Evolutionary conservation across 1,140 invertebrate genomes (phyloP), one percentile per base, ranked within the genome.

Genomic region (Maconellicoccus hirsutus): DNA sequence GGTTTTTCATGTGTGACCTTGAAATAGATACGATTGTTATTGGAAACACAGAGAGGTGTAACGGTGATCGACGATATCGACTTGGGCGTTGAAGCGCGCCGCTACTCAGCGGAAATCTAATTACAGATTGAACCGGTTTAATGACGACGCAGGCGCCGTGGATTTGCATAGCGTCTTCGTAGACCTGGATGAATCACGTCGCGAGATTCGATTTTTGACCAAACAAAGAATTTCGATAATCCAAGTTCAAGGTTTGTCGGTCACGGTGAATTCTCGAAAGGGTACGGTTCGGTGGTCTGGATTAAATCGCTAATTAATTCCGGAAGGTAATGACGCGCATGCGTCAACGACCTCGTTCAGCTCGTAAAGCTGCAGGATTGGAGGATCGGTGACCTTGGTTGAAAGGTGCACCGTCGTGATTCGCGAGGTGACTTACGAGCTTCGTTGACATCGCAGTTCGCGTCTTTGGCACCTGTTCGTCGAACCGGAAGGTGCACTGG

Each of bases 271-370:
- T 52, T 52, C n/a, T 52, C 29, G 42, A 2, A 52, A 19, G 42
- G 42, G 42, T 52, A 52, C 3, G 42, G 42, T 52, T 52, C 42
- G 42, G 42, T 52, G 42, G 10, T 52, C 42, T 6, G 42, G 3
- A 52, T 52, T 52, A 52, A 52, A 52, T 52, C 42, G 42, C 42
- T 52, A 52, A 52, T 52, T 52, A 52, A 52, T 52, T 52, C 42
- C 42, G 42, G 42, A 52, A 52, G 42, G 42, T 52, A 16, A 3
- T 8, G n/a, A 14, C n/a, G 42, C 42, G 42, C 42, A 52, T 52
- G 42, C 42, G 42, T 52, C 42, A 52, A 52, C 42, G 42, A 52
- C 42, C 42, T 52, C 42, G 12, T 52, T n/a, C n/a, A n/a, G n/a
- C n/a, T n/a, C n/a, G n/a, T n/a, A n/a, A n/a, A n/a, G n/a, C n/a